phyloP scores from a whole-genome alignment of 2,888 invertebrate species.

The Lottia gigantea region DNA sequence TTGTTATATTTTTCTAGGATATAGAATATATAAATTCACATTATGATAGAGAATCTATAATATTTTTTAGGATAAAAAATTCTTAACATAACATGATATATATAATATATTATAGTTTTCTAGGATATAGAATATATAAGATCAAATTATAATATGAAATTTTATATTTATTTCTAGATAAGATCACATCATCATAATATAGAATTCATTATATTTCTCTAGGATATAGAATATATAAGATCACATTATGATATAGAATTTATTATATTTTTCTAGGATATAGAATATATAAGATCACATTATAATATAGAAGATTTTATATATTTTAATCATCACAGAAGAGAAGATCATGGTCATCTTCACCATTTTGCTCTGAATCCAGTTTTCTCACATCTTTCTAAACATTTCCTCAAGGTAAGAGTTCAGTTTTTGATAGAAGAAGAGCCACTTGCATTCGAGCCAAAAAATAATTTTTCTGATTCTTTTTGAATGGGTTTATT shows the following conservation, averaged over 20 bases:
- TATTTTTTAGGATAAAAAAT: too few relatives aligned
- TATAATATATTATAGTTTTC: slow-evolving; percentile 18
- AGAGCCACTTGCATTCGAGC: too few relatives aligned
- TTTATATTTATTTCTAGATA: slow-evolving; percentile 64
- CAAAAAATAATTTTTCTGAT: too few relatives aligned
- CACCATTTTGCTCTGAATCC: slow-evolving; percentile 68
- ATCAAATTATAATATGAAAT: slow-evolving; percentile 69
- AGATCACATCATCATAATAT: too few relatives aligned
- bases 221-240: too few relatives aligned
- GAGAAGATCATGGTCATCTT: slow-evolving; percentile 66
- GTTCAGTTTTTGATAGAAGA: too few relatives aligned
- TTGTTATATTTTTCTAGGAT: slow-evolving; percentile 64
- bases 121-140: slow-evolving; percentile 68
- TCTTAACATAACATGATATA: background rate
- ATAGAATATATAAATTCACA: too few relatives aligned
- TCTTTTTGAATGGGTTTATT: background rate
- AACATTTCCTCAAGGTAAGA: slow-evolving; percentile 71
- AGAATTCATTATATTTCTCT: too few relatives aligned
- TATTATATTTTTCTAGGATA: slow-evolving; percentile 53
- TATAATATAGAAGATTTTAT: slow-evolving; percentile 69
- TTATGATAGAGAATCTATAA: too few relatives aligned
- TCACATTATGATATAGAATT: background rate
- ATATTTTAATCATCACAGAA: slow-evolving; percentile 67
- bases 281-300: slow-evolving; percentile 68
- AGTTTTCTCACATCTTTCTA: slow-evolving; percentile 65